phyloP scores from a whole-genome alignment of 2,113 vertebrate species.

The Mohoua ochrocephala region DNA sequence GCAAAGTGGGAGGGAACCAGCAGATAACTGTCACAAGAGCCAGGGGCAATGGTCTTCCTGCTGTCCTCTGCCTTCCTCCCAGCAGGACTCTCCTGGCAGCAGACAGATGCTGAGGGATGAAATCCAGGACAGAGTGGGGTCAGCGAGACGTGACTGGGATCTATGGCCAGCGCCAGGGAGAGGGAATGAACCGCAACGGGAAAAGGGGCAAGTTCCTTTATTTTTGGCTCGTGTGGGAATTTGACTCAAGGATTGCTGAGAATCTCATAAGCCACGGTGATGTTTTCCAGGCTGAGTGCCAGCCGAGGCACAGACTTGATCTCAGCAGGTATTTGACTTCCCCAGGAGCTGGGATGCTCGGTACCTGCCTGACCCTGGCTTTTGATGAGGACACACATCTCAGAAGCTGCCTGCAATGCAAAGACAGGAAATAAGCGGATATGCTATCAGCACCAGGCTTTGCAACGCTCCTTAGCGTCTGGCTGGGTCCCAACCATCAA shows the following conservation, averaged over 20 bases:
- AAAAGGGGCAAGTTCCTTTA: constrained; percentile 25
- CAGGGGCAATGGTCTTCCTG: constrained; percentile 7
- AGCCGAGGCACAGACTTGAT: constrained; percentile 9
- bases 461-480: constrained; percentile 3
- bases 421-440: constrained; percentile 40
- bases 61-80: not conserved
- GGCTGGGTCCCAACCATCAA: constrained; percentile 51
- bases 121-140: not conserved
- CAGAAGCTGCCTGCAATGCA: constrained; percentile 13
- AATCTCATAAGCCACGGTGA: constrained; percentile 6
- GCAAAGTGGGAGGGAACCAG: constrained; percentile 5
- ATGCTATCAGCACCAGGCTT: constrained; percentile 45
- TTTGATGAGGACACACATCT: constrained; percentile 1
- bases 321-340: constrained; percentile 48
- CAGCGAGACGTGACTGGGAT: not conserved
- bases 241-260: constrained; percentile 25
- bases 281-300: constrained; percentile 25
- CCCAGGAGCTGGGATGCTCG: not conserved
- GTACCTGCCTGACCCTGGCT: constrained; percentile 38
- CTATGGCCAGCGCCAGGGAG: not conserved
- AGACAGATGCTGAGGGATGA: not conserved
- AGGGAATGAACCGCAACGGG: not conserved
- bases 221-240: constrained; percentile 41
- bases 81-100: not conserved
- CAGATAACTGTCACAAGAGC: constrained; percentile 27